Percentiles rank a stretch among this genome's conserved stretches.
phyloP scores from a whole-genome alignment of 2,113 vertebrate genomes.

The Cavia porcellus region DNA sequence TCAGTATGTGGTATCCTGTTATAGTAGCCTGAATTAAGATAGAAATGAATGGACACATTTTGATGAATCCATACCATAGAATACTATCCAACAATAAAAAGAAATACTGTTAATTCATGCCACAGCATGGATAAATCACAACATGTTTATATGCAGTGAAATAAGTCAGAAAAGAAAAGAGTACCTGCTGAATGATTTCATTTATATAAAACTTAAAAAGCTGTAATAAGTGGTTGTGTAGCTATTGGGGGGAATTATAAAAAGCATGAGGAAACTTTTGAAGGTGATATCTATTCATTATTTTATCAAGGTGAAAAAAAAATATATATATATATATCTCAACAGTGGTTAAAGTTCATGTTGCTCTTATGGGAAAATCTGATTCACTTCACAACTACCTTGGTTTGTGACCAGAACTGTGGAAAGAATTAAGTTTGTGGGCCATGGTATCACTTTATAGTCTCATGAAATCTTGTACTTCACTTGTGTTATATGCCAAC shows the following conservation, averaged over 20 bases:
- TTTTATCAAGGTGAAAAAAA: background rate
- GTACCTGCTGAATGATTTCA: background rate
- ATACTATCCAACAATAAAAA: background rate
- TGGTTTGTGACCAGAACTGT: too few species aligned
- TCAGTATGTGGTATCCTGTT: background rate
- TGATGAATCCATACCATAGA: background rate
- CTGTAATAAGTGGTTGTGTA: background rate
- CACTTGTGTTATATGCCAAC: background rate
- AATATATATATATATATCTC: too few species aligned
- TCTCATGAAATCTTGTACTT: background rate
- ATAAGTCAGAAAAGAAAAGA: background rate
- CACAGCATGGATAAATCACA: background rate
- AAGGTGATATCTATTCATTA: background rate
- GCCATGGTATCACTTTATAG: background rate
- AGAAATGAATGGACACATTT: background rate
- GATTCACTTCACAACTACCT: background rate
- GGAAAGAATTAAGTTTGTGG: too few species aligned
- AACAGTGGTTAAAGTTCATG: background rate
- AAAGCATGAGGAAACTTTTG: background rate
- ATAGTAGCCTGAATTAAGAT: background rate
- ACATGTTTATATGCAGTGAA: background rate
- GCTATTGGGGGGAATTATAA: background rate
- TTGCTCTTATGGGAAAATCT: background rate
- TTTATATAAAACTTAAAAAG: background rate
- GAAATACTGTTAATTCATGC: background rate